Evolutionary conservation across 2,888 invertebrate genomes (phyloP).

Genomic region (Steinernema scapterisci): DNA sequence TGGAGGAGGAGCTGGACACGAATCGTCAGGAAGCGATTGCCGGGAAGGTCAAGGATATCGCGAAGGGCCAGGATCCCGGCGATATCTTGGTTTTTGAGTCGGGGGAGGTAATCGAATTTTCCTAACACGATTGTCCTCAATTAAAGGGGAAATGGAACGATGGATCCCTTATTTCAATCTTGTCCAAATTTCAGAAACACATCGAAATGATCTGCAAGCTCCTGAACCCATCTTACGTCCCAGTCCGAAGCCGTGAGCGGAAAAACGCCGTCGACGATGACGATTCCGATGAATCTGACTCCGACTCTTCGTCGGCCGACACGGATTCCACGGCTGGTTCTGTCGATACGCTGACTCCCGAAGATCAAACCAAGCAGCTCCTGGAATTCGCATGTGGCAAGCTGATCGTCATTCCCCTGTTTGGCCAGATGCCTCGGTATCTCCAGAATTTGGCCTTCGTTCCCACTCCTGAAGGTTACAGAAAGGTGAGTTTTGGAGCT

Average conservation of each 20-base stretch:
- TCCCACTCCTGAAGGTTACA: not conserved
- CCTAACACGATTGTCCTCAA: too few relatives aligned
- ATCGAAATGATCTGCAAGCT: not conserved
- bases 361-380: not conserved
- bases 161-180: too few relatives aligned
- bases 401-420: not conserved
- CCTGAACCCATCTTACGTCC: not conserved
- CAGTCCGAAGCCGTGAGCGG: not conserved
- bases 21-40: constrained; percentile 72
- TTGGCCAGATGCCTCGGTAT: not conserved
- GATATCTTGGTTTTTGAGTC: constrained; percentile 83
- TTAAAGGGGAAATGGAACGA: too few relatives aligned
- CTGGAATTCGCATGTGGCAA: not conserved
- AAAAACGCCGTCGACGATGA: not conserved
- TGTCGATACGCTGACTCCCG: not conserved
- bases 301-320: not conserved
- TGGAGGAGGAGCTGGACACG: constrained; percentile 71
- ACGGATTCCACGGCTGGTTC: not conserved
- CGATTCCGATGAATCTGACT: not conserved
- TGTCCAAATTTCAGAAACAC: not conserved
- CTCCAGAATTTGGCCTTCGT: not conserved
- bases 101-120: constrained; percentile 47
- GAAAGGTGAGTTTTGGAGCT: not conserved
- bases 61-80: constrained; percentile 73
- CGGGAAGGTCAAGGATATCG: constrained; percentile 85